Conservation (phyloP, 1,140 invertebrate genomes). For the Papilio xuthus region DNA sequence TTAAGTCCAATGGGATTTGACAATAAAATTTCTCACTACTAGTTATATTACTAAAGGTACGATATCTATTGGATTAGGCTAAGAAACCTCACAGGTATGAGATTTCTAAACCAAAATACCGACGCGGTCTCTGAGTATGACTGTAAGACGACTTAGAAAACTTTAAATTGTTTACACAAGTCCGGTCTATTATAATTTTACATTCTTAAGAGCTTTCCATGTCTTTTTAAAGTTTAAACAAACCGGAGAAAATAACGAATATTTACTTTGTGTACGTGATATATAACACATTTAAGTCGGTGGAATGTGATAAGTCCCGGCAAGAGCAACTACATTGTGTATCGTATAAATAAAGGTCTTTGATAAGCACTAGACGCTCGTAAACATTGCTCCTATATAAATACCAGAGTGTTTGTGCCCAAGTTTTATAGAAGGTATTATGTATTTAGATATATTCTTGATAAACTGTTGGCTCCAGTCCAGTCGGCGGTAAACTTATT, state of each 20-base stretch:
- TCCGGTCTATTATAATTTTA: not conserved
- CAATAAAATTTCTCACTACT: not conserved
- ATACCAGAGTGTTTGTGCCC: constrained; percentile 34
- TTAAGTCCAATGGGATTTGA: not conserved
- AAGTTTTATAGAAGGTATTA: constrained; percentile 32
- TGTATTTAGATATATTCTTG: not conserved
- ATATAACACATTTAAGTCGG: constrained; percentile 26
- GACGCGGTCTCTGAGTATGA: not conserved
- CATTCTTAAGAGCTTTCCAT: not conserved
- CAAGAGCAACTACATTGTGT: constrained; percentile 36
- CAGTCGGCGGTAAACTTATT: not conserved
- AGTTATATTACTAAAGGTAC: not conserved
- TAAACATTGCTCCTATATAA: constrained; percentile 39
- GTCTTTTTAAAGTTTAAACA: constrained; percentile 1
- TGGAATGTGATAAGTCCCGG: constrained; percentile 35
- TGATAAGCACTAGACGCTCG: constrained; percentile 38
- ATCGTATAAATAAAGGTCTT: constrained; percentile 35
- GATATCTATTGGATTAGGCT: not conserved
- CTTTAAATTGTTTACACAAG: not conserved
- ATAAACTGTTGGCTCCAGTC: not conserved
- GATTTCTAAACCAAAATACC: not conserved
- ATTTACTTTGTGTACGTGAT: constrained; percentile 9
- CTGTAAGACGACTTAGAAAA: not conserved
- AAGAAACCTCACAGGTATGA: not conserved
- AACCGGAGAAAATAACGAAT: constrained; percentile 4